Conservation (phyloP, 2,113 vertebrate species). For the Melanocharis versteri region DNA sequence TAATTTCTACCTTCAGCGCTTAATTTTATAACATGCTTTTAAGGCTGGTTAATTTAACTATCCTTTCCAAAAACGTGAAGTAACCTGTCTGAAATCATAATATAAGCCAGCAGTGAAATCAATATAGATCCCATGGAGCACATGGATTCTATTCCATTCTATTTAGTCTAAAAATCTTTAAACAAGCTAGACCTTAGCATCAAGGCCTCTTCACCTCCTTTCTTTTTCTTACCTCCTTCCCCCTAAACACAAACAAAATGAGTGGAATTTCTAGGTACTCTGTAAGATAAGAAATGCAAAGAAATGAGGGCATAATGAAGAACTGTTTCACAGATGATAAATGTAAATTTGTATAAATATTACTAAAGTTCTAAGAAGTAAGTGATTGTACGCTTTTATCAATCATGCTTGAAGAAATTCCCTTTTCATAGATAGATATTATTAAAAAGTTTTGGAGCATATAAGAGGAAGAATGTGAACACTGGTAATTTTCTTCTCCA, state of each 20-base stretch:
- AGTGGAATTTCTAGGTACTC: not conserved
- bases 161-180: not conserved
- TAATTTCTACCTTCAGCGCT: not conserved
- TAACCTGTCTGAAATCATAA: not conserved
- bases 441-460: not conserved
- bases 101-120: not conserved
- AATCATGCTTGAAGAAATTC: not conserved
- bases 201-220: not conserved
- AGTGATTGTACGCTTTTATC: not conserved
- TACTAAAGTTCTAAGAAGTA: not conserved
- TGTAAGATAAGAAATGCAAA: not conserved
- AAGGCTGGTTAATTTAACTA: not conserved
- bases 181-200: not conserved
- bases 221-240: not conserved
- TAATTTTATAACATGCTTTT: not conserved
- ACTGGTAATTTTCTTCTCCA: not conserved
- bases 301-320: not conserved
- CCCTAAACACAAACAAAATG: not conserved
- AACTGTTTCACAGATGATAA: not conserved
- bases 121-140: not conserved
- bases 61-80: not conserved
- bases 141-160: not conserved
- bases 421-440: not conserved
- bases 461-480: not conserved
- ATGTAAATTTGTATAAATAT: not conserved